These are phyloP conservation scores for Heliconius sara DNA, from an alignment of 2,888 invertebrate genomes.

Conservation along the genomic window DNA sequence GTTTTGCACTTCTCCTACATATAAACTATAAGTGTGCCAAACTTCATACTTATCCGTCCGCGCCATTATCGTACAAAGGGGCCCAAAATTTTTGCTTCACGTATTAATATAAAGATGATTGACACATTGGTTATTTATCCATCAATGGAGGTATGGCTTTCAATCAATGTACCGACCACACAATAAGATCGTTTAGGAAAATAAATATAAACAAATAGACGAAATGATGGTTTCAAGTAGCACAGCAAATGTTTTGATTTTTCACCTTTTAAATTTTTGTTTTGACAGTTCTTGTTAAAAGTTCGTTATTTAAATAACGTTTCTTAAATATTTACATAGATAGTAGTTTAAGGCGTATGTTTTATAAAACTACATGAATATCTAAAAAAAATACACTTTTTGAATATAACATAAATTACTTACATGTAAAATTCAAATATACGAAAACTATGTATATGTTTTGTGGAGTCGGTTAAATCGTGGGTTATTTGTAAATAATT, in stretches of 20 bases:
- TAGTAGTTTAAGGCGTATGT: no score
- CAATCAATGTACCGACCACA: slow-evolving; percentile 41
- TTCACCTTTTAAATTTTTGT: slow-evolving; percentile 21
- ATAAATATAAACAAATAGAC: slow-evolving; percentile 36
- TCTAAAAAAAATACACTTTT: no score
- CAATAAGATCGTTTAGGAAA: slow-evolving; percentile 35
- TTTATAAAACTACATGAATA: no score
- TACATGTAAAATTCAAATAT: not conserved
- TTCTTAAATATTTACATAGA: not conserved
- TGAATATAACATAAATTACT: not conserved
- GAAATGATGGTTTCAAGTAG: slow-evolving; percentile 44
- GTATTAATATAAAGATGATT: not conserved
- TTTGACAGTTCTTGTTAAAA: slow-evolving; percentile 19
- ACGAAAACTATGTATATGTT: no score
- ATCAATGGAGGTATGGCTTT: slow-evolving; percentile 29
- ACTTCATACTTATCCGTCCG: no score
- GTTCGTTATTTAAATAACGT: not conserved
- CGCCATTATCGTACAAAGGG: no score
- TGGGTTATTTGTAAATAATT: not conserved
- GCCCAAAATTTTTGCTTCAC: no score
- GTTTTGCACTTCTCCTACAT: no score
- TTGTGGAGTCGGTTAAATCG: no score
- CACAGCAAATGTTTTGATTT: slow-evolving; percentile 31
- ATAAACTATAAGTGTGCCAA: no score
- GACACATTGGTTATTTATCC: slow-evolving; percentile 34